phyloP scores from a whole-genome alignment of 37 sponge, comb jelly and placozoan species.

The Aplysina aerophoba region DNA sequence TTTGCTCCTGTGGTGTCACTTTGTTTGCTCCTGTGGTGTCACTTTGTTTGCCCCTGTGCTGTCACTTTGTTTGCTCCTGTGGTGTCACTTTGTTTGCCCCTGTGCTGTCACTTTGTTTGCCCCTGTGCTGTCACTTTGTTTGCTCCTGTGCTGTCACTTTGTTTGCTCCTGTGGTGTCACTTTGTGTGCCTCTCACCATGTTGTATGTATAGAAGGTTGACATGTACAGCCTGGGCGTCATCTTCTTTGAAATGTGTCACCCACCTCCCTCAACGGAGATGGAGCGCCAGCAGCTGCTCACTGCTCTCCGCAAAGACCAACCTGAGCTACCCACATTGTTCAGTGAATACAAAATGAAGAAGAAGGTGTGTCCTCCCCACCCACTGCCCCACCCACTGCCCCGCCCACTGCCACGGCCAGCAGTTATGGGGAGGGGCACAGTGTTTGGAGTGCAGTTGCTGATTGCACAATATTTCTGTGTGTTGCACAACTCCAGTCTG shows the following conservation, averaged over 20 bases:
- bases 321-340: constrained; percentile 49
- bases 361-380: constrained; percentile 4
- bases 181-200: too few relatives aligned
- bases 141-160: too few relatives aligned
- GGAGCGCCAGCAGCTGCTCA: constrained; percentile 78
- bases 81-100: too few relatives aligned
- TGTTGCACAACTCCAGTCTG: constrained; percentile 31
- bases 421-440: background rate
- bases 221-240: constrained; percentile 96
- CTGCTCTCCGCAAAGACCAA: constrained; percentile 41
- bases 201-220: constrained; percentile 80
- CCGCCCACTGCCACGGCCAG: too few relatives aligned
- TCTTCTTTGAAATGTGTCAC: constrained; percentile 96
- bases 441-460: background rate
- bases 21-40: background rate
- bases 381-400: background rate
- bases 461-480: background rate
- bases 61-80: too few relatives aligned
- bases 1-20: background rate
- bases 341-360: background rate
- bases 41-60: too few relatives aligned
- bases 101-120: too few relatives aligned
- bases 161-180: background rate
- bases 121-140: too few relatives aligned
- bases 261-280: constrained; percentile 70